Evolutionary conservation across 2,888 invertebrate genomes (phyloP).

Genomic region (Altica lythri): DNA sequence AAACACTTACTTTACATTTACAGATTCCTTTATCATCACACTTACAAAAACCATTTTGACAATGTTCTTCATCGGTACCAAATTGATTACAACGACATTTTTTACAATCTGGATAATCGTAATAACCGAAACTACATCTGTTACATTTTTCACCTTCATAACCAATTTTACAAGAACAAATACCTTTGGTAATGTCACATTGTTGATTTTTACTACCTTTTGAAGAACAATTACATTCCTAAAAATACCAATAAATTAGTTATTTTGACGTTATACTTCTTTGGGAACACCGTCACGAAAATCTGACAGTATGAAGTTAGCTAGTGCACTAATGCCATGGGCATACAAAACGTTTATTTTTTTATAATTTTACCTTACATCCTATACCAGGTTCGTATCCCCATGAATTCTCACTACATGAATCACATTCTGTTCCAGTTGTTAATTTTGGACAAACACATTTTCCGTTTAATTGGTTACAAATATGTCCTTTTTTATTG

Average conservation of each 20-base stretch:
- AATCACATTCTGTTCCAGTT: slow-evolving; percentile 79
- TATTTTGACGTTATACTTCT: too few relatives aligned
- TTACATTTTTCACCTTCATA: slow-evolving; percentile 80
- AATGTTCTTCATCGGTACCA: slow-evolving; percentile 64
- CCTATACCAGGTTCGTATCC: slow-evolving; percentile 76
- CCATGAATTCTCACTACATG: slow-evolving; percentile 82
- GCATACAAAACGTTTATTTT: too few relatives aligned
- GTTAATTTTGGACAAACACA: slow-evolving; percentile 91
- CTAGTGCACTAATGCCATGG: too few relatives aligned
- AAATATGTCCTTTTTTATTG: slow-evolving; percentile 81
- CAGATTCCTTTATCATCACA: slow-evolving; percentile 83
- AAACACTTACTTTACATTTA: slow-evolving; percentile 84
- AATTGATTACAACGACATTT: slow-evolving; percentile 81
- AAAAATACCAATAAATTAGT: slow-evolving; percentile 33
- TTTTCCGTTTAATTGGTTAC: slow-evolving; percentile 85
- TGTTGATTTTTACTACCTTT: slow-evolving; percentile 70
- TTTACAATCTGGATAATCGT: slow-evolving; percentile 85
- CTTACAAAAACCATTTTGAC: slow-evolving; percentile 64
- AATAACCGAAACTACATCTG: slow-evolving; percentile 82
- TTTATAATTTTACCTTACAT: slow-evolving; percentile 71
- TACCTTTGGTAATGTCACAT: slow-evolving; percentile 69
- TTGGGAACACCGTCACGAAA: too few relatives aligned
- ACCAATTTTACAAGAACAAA: slow-evolving; percentile 77
- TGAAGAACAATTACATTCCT: slow-evolving; percentile 74
- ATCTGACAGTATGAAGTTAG: too few relatives aligned